Percentiles rank a stretch among this genome's conserved stretches.
Conservation (phyloP, 2,888 invertebrate genomes). For the Drosophila cognata region DNA sequence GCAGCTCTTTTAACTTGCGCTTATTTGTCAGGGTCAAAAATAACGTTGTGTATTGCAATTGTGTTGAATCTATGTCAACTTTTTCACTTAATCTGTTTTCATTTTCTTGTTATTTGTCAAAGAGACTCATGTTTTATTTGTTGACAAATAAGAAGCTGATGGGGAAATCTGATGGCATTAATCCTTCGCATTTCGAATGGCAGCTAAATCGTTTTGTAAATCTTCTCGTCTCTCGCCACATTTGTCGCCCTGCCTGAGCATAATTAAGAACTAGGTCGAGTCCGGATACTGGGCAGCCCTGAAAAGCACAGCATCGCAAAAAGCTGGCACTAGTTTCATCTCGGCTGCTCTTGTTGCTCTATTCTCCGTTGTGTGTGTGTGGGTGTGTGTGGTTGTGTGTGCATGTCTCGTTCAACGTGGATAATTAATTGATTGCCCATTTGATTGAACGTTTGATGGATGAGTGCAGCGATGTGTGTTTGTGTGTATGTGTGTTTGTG, state of each 20-base stretch:
- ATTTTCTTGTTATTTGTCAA: neutral
- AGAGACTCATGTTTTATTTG: neutral
- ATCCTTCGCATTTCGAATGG: slow-evolving; percentile 12
- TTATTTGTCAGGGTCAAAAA: neutral
- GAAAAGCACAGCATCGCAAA: slow-evolving; percentile 30
- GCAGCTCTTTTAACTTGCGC: neutral
- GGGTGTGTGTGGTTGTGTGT: neutral
- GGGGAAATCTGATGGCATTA: neutral
- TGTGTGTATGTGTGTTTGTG: slow-evolving; percentile 14
- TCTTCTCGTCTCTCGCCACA: neutral
- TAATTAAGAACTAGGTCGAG: slow-evolving; percentile 64
- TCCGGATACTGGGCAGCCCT: slow-evolving; percentile 35
- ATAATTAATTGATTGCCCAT: slow-evolving; percentile 76
- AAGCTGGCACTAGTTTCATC: slow-evolving; percentile 9
- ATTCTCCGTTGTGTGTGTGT: neutral
- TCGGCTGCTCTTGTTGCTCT: slow-evolving; percentile 1
- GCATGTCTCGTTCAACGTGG: slow-evolving; percentile 38
- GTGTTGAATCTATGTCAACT: neutral
- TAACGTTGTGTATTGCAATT: neutral
- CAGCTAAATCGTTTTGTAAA: slow-evolving; percentile 8
- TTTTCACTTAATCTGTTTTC: neutral
- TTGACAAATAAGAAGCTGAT: neutral
- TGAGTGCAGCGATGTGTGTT: slow-evolving; percentile 35
- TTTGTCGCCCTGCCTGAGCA: slow-evolving; percentile 36
- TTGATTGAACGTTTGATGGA: slow-evolving; percentile 74